Base-by-base conservation (phyloP, 2,888 invertebrate genomes). In the Erebia epiphron region DNA sequence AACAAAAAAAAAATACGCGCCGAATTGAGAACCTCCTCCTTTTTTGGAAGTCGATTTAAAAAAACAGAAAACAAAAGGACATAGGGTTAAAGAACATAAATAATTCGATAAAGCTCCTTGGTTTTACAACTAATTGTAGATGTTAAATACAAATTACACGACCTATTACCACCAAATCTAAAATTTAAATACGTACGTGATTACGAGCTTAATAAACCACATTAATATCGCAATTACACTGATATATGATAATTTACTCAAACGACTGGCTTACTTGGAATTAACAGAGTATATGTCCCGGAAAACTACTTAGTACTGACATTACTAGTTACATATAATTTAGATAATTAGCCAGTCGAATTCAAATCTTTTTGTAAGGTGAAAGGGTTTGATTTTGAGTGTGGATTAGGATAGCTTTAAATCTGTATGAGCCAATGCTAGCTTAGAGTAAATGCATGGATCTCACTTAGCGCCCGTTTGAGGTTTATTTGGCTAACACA, bases 401-500 rank as follows among this genome's bases (percentile, higher is more conserved):
- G 70, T 26, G 43, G 52, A 14, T n/a, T 11, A 9, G 26, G 10
- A 50, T 21, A 71, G 68, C 66, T 71, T 71, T 60, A 58, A 76
- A 66, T 60, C 70, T 67, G 69, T 61, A 64, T 56, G 67, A 58
- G n/a, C 54, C 58, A 57, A 74, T 73, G 71, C 69, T 73, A 69
- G 71, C 68, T 74, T 69, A 73, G 73, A 64, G 75, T 76, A 73
- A 75, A 75, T 65, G 71, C 72, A 72, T 75, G 71, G 67, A 76
- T 75, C 76, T 76, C 77, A 77, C 77, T 77, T 75, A 77, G 73
- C 74, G 72, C 66, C 75, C 71, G 78, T 75, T 76, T 75, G 76
- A 75, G 75, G 64, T 75, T 70, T 81, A 75, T 82, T 81, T 82
- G 78, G 73, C 69, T 77, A 79, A 78, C 74, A 66, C 76, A 81